phyloP scores from a whole-genome alignment of 1,140 invertebrate genomes.

The Geopemphigus sp. region DNA sequence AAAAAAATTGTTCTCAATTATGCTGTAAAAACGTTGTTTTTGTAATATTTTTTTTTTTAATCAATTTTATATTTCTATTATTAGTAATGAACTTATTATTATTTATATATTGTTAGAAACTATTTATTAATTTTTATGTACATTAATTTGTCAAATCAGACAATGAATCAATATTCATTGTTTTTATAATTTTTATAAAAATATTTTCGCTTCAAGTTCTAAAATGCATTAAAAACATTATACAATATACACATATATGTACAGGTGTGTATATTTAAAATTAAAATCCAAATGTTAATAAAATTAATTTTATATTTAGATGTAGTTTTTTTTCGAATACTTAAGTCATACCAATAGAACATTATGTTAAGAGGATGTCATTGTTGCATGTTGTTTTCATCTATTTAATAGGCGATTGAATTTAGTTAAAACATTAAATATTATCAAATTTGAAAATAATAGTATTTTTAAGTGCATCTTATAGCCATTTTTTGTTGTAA shows the following conservation, averaged over 20 bases:
- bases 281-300: background rate
- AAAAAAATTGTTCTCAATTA: constrained; percentile 1
- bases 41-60: constrained; percentile 24
- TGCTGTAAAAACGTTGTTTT: constrained; percentile 32
- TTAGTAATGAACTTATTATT: constrained; percentile 28
- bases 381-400: too few species aligned
- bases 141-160: constrained; percentile 32
- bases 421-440: too few species aligned
- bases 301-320: background rate
- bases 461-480: too few species aligned
- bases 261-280: background rate
- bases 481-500: too few species aligned
- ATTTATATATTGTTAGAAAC: constrained; percentile 29
- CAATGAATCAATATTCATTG: constrained; percentile 22
- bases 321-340: too few species aligned
- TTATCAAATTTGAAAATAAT: too few species aligned
- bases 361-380: too few species aligned
- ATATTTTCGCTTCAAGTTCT: constrained; percentile 9
- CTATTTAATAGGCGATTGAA: too few species aligned
- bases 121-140: constrained; percentile 40
- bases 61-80: constrained; percentile 38
- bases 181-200: constrained; percentile 14
- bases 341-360: too few species aligned
- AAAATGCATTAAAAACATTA: constrained; percentile 2
- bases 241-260: background rate